Base-by-base conservation (phyloP, 2,113 vertebrate species). In the Labrus mixtus region DNA sequence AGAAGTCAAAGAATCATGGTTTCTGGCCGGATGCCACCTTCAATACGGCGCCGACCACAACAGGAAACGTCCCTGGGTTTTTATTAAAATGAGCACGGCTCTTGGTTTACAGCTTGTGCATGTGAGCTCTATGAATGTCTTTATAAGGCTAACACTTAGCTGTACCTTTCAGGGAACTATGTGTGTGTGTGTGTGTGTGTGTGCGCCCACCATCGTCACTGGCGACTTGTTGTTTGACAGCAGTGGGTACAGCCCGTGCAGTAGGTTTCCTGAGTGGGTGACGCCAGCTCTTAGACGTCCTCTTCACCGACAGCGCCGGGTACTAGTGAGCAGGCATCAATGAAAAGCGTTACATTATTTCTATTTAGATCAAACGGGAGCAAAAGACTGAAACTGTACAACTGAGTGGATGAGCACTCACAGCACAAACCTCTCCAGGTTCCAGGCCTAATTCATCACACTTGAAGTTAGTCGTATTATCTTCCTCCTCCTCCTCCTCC, bases 161-260 rank as follows among this genome's bases (percentile, higher is more conserved):
- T 23, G 48, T 67, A 73, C 13, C 22, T 76, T 66, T 66, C 8
- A 75, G 23, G 62, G 10, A 77, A 76, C 57, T 51, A 37, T 69
- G 64, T 58, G 29, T 13, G 61, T 19, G 55, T 46, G 17, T 39
- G n/a, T 25, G 51, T 39, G 61, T 1, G 67, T 37, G 10, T n/a
- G 55, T 50, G 59, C 0, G 59, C 94, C 89, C 80, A 98, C 98
- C 97, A 89, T 98, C 97, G 64, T 98, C 96, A 72, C 95, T 97
- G 70, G 81, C 61, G 55, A 91, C 85, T 82, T 98, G 97, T 51
- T 97, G 96, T 84, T 98, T 98, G 79, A 98, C 96, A 12, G 97
- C 87, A 20, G 95, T 97, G 90, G 97, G 94, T 54, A 96, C 95
- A 36, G 97, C 97, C 83, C 97, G 94, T 56, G 95, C 91, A 1